Conservation (phyloP, 1,140 invertebrate species). For the Atta colombica region DNA sequence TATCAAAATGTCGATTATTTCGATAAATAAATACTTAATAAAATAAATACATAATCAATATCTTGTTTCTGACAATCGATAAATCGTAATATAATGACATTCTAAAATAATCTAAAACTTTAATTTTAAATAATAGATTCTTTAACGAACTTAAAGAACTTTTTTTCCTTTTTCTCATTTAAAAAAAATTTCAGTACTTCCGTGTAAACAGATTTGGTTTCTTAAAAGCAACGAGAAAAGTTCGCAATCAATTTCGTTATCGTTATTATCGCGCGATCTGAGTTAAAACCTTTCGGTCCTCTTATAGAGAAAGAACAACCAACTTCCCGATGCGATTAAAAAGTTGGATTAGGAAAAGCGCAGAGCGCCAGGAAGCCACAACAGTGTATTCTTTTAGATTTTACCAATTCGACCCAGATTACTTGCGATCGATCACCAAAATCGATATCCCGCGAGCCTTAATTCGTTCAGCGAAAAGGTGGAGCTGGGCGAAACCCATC, state of each 20-base stretch:
- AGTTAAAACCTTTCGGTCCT: conserved; percentile 14
- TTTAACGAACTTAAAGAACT: background rate
- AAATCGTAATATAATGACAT: background rate
- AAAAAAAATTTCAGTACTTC: conserved; percentile 21
- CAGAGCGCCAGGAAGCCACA: background rate
- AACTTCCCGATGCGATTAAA: conserved; percentile 47
- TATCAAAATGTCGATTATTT: conserved; percentile 3
- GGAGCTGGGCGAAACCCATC: conserved; percentile 63
- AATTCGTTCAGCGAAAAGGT: conserved; percentile 49
- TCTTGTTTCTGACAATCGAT: background rate
- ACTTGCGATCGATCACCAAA: conserved; percentile 37
- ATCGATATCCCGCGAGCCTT: conserved; percentile 40
- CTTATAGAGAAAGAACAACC: background rate
- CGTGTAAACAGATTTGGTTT: conserved; percentile 5
- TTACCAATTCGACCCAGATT: conserved; percentile 51
- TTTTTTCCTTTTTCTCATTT: background rate
- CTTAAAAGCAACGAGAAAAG: conserved; percentile 16
- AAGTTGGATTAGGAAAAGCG: conserved; percentile 24
- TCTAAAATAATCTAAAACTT: background rate
- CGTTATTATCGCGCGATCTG: conserved; percentile 35
- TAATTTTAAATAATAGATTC: background rate
- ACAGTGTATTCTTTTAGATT: conserved; percentile 33
- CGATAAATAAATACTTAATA: background rate
- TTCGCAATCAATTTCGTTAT: conserved; percentile 42
- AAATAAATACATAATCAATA: background rate